These are phyloP conservation scores for Parnassius mnemosyne DNA, from an alignment of 2,888 invertebrate genomes.

Conservation along the genomic window DNA sequence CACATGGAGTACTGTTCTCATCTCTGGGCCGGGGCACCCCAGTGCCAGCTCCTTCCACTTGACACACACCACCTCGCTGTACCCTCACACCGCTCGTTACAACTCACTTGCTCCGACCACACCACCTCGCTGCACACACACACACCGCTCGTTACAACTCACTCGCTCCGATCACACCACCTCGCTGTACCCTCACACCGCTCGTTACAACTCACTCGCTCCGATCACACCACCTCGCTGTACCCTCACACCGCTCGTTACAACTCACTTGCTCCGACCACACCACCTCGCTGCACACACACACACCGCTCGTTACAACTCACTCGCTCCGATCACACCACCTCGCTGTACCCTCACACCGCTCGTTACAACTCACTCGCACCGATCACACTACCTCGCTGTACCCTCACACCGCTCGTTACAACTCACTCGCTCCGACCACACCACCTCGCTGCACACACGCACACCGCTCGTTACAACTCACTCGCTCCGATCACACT, in stretches of 20 bases:
- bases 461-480: conserved; percentile 84
- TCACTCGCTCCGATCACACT: conserved; percentile 87
- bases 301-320: no score
- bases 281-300: conserved; percentile 78
- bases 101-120: no score
- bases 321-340: conserved; percentile 86
- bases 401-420: conserved; percentile 85
- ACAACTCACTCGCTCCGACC: no score
- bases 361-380: conserved; percentile 35
- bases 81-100: conserved; percentile 84
- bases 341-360: conserved; percentile 40
- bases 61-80: no score
- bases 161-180: conserved; percentile 89
- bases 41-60: no score
- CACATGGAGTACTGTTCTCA: no score
- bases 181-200: conserved; percentile 75
- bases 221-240: conserved; percentile 88
- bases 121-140: no score
- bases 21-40: no score
- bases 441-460: no score
- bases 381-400: no score
- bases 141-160: conserved; percentile 47
- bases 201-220: no score
- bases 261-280: no score
- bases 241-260: neutral